Conservation (phyloP, 2,113 vertebrate genomes). For the Oryctolagus cuniculus region mOryCun1.1 NC_091441.1:99567501-99568000, state of each 20-base stretch:
- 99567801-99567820: not conserved
- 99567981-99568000: conserved; percentile 98
- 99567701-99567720: conserved; percentile 98
- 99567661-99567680: conserved; percentile 94
- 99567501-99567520: conserved; percentile 95
- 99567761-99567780: not conserved
- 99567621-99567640: not conserved
- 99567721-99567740: conserved; percentile 98
- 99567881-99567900: not conserved
- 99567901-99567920: not conserved
- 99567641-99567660: not conserved
- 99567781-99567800: not conserved
- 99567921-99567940: not conserved
- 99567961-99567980: conserved; percentile 99
- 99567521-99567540: conserved; percentile 94
- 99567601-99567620: not conserved
- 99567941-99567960: conserved; percentile 92
- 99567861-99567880: not conserved
- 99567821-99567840: not conserved
- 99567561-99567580: not conserved
- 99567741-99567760: conserved; percentile 86
- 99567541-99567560: conserved; percentile 89
- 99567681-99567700: conserved; percentile 95
- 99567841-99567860: not conserved
- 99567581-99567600: not conserved